phyloP scores from a whole-genome alignment of 1,140 invertebrate species.

The Temnothorax nylanderi region DNA sequence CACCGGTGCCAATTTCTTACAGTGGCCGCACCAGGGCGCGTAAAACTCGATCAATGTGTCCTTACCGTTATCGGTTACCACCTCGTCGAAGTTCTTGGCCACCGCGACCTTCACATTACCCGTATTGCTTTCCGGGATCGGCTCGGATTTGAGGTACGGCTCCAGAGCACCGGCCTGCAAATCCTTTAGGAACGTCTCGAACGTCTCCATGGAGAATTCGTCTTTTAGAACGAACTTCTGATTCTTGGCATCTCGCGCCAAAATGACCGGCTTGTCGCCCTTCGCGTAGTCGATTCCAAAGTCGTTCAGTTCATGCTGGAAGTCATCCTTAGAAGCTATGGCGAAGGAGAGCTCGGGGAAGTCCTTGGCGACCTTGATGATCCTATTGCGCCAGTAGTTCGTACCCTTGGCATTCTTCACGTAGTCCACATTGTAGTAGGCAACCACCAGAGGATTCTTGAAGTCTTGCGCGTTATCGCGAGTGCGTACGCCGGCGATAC shows the following conservation, averaged over 20 bases:
- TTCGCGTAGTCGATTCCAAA: slow-evolving; percentile 95
- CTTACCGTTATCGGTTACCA: slow-evolving; percentile 96
- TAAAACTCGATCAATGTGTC: slow-evolving; percentile 99
- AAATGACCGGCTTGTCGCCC: slow-evolving; percentile 95
- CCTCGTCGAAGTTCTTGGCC: slow-evolving; percentile 98
- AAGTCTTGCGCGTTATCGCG: slow-evolving; percentile 95
- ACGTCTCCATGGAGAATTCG: slow-evolving; percentile 96
- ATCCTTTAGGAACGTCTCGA: slow-evolving; percentile 96
- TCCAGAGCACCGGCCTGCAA: slow-evolving; percentile 94
- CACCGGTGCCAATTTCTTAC: slow-evolving; percentile 97
- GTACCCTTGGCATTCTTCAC: slow-evolving; percentile 98
- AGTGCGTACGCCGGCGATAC: slow-evolving; percentile 95
- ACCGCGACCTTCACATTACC: slow-evolving; percentile 96
- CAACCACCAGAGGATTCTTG: slow-evolving; percentile 95
- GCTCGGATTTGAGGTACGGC: slow-evolving; percentile 98
- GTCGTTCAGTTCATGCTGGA: slow-evolving; percentile 97
- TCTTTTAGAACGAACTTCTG: slow-evolving; percentile 96
- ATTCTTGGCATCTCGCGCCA: slow-evolving; percentile 92
- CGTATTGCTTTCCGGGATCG: slow-evolving; percentile 94
- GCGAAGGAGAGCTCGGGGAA: slow-evolving; percentile 94
- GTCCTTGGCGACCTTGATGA: slow-evolving; percentile 97
- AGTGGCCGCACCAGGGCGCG: slow-evolving; percentile 99
- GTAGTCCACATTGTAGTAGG: slow-evolving; percentile 98
- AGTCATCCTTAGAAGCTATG: slow-evolving; percentile 96
- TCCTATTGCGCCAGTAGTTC: slow-evolving; percentile 99